Evolutionary conservation across 2,888 invertebrate genomes (phyloP), one percentile per base, ranked within the genome.

Genomic region (Panorpa germanica): DNA sequence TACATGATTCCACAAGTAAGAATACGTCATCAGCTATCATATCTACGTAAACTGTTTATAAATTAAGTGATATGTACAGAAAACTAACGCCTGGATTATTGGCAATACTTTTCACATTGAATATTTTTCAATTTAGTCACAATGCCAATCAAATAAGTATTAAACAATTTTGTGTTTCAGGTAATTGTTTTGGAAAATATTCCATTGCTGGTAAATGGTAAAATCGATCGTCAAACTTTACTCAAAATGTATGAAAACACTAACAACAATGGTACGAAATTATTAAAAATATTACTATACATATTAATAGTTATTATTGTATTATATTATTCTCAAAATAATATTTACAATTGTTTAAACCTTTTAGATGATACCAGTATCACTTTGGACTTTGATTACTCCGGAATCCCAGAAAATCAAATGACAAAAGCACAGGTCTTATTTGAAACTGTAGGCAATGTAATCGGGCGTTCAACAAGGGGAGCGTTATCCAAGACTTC

Each of bases 1-100:
- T 85, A 85, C 43, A 82, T 83, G 77, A 61, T 78, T 11, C 85
- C 85, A 0, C 76, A 77, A 58, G n/a, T n/a, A n/a, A n/a, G n/a
- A n/a, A n/a, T n/a, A n/a, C n/a, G n/a, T n/a, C n/a, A n/a, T n/a
- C n/a, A n/a, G n/a, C n/a, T n/a, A n/a, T n/a, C n/a, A n/a, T n/a
- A n/a, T n/a, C n/a, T n/a, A n/a, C n/a, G n/a, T n/a, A n/a, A n/a
- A n/a, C n/a, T n/a, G n/a, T n/a, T n/a, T n/a, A n/a, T n/a, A n/a
- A n/a, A n/a, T n/a, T n/a, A n/a, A n/a, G n/a, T n/a, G n/a, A n/a
- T n/a, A n/a, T n/a, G n/a, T n/a, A n/a, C n/a, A n/a, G n/a, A n/a
- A n/a, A n/a, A n/a, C n/a, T n/a, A n/a, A n/a, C n/a, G n/a, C n/a
- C n/a, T n/a, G n/a, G n/a, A n/a, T n/a, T n/a, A n/a, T n/a, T n/a